Conservation (phyloP, 2,888 invertebrate genomes). For the Stegophylla sp. region DNA sequence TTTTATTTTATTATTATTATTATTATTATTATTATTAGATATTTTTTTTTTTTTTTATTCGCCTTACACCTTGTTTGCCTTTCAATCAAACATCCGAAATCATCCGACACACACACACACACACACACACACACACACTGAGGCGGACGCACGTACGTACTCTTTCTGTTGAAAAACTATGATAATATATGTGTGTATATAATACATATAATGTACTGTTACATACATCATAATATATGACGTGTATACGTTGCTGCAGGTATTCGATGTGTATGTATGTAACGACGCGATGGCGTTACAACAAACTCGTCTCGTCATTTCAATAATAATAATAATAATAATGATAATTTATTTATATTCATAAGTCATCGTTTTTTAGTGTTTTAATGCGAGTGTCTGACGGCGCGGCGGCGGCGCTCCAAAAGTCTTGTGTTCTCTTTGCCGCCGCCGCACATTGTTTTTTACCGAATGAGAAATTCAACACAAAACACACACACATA, state of each 20-base stretch:
- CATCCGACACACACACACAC: slow-evolving; percentile 44
- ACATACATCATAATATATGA: not conserved
- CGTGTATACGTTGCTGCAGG: not conserved
- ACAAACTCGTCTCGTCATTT: slow-evolving; percentile 56
- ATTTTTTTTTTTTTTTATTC: slow-evolving; percentile 40
- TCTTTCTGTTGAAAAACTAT: slow-evolving; percentile 9
- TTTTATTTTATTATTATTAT: slow-evolving; percentile 52
- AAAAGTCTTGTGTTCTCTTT: slow-evolving; percentile 27
- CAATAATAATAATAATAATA: slow-evolving; percentile 54
- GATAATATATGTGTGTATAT: slow-evolving; percentile 5
- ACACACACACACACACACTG: slow-evolving; percentile 7
- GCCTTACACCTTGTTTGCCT: slow-evolving; percentile 58
- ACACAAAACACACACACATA: slow-evolving; percentile 8
- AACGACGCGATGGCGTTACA: slow-evolving; percentile 28
- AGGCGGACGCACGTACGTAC: slow-evolving; percentile 22
- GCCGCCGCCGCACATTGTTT: slow-evolving; percentile 26
- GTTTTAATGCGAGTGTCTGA: slow-evolving; percentile 51
- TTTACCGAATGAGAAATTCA: slow-evolving; percentile 18
- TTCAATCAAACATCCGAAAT: slow-evolving; percentile 58
- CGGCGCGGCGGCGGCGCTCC: slow-evolving; percentile 39
- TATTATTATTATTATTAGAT: slow-evolving; percentile 55
- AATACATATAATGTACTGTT: not conserved
- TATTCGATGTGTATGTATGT: not conserved
- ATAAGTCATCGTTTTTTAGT: slow-evolving; percentile 59
- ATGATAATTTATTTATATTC: slow-evolving; percentile 57